Percentiles rank a stretch among this genome's conserved stretches.
Evolutionary conservation across 2,888 invertebrate genomes (phyloP).

Genomic region (Pimpla rufipes): DNA sequence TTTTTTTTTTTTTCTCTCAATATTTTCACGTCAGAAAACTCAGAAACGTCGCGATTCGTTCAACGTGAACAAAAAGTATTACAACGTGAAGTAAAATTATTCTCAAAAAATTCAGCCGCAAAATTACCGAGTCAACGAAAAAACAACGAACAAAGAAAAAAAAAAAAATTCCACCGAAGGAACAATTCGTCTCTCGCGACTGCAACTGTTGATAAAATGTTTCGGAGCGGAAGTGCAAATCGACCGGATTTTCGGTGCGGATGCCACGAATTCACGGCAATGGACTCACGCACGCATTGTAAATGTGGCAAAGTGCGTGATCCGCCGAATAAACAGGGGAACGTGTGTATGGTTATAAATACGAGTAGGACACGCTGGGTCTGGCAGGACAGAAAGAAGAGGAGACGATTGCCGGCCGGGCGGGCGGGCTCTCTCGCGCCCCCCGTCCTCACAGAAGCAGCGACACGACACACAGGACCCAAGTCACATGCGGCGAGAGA

Average conservation of each 20-base stretch:
- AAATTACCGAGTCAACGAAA: no score
- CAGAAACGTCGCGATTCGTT: no score
- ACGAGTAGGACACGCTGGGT: constrained; percentile 1
- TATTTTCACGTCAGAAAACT: no score
- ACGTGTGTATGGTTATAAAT: background rate
- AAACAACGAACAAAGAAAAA: no score
- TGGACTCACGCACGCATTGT: constrained; percentile 63
- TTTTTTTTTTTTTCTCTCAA: no score
- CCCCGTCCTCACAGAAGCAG: constrained; percentile 13
- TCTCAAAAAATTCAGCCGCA: no score
- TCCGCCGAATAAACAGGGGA: constrained; percentile 54
- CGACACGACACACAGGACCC: background rate
- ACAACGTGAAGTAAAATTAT: no score
- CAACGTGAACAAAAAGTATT: no score
- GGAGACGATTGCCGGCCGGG: constrained; percentile 22
- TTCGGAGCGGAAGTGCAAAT: constrained; percentile 38
- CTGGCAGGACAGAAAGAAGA: background rate
- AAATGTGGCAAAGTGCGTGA: constrained; percentile 66
- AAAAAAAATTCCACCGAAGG: no score
- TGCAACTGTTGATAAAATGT: background rate
- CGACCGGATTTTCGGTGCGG: constrained; percentile 67
- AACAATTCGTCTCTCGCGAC: no score
- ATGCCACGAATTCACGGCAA: constrained; percentile 50
- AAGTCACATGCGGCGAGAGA: background rate
- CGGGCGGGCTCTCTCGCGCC: background rate